Evolutionary conservation across 2,113 vertebrate species (phyloP).

Genomic region (Centrocercus urophasianus): DNA sequence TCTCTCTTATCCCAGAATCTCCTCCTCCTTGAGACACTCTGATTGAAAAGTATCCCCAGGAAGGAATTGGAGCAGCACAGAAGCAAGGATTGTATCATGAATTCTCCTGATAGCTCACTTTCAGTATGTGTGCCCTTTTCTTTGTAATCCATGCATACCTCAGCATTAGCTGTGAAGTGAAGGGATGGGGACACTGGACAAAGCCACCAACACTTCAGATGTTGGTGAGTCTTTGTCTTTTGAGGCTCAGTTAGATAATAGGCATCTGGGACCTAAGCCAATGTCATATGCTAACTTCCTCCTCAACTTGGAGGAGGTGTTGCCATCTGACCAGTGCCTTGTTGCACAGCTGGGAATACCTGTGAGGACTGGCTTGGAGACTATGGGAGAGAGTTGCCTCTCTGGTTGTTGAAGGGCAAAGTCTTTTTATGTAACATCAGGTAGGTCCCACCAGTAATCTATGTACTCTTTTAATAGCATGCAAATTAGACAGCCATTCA

Average conservation of each 20-base stretch:
- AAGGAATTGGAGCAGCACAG: not conserved
- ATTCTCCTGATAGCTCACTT: fast-evolving
- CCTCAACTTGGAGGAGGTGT: not conserved
- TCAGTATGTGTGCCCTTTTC: not conserved
- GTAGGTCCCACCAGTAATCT: not conserved
- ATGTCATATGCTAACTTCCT: not conserved
- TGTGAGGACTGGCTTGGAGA: not conserved
- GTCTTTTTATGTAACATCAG: not conserved
- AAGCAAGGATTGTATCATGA: not conserved
- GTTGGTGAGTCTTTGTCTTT: not conserved
- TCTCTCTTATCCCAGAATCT: not conserved
- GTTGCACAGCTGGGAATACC: not conserved
- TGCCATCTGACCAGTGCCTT: not conserved
- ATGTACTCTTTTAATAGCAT: not conserved
- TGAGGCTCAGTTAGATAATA: not conserved
- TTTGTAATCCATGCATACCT: not conserved
- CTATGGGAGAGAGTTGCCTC: not conserved
- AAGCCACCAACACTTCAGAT: not conserved
- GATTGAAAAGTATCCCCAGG: not conserved
- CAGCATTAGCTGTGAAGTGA: not conserved
- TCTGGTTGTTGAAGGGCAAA: not conserved
- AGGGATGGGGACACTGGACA: not conserved
- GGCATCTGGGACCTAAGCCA: not conserved
- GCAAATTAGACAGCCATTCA: not conserved
- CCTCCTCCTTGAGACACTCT: not conserved